phyloP scores from a whole-genome alignment of 2,113 vertebrate species.

The Dipodomys merriami region DNA sequence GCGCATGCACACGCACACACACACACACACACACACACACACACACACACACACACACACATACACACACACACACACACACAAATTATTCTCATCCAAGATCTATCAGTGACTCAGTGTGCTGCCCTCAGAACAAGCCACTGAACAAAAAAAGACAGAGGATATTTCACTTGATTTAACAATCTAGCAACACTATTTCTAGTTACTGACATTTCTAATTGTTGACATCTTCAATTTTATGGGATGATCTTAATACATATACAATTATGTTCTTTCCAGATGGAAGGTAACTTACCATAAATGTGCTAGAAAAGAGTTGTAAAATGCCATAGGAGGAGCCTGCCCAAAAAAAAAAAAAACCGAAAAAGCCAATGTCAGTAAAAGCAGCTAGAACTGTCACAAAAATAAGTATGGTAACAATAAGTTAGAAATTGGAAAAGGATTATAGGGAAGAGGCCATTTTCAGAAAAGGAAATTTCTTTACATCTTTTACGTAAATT shows the following conservation, averaged over 20 bases:
- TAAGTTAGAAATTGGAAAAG: not conserved
- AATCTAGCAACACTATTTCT: too few species aligned
- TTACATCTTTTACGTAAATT: not conserved
- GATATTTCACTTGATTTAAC: too few species aligned
- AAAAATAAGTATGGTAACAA: not conserved
- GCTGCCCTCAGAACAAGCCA: not conserved
- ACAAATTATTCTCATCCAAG: not conserved
- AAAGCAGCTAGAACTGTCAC: not conserved
- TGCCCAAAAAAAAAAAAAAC: constrained; percentile 80
- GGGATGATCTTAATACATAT: not conserved
- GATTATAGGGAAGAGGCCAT: not conserved
- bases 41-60: too few species aligned
- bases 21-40: too few species aligned
- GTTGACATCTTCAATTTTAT: not conserved
- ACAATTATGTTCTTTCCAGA: not conserved
- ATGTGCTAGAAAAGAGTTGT: constrained; percentile 96
- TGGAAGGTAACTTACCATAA: constrained; percentile 91
- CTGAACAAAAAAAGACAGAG: too few species aligned
- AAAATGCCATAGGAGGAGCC: constrained; percentile 95
- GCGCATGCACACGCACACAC: too few species aligned
- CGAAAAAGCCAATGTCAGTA: not conserved
- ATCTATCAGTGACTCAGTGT: not conserved
- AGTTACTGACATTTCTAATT: not conserved
- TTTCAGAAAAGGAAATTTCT: not conserved
- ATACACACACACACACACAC: too few species aligned